Evolutionary conservation across 1,140 invertebrate species (phyloP), one percentile per base, ranked within the genome.

Genomic region (Hesperophylax magnus): DNA sequence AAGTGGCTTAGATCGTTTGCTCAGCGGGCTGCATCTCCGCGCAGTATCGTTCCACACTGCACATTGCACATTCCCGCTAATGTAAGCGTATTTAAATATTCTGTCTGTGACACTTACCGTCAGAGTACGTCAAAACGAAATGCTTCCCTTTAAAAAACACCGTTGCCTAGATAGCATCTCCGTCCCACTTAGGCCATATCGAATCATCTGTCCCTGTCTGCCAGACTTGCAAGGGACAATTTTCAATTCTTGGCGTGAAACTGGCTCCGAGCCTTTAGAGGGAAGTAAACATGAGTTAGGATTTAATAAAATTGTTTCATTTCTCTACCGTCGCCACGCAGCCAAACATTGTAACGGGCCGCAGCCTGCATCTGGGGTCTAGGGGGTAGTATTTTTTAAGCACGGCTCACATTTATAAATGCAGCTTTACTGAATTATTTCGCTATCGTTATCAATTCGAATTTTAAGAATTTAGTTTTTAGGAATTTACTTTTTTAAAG

Each of bases 241-340:
- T 81, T 81, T 81, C 75, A 78, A 79, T 79, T 82, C 76, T 56
- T 53, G 76, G 69, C 77, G 81, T 76, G 65, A 81, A 79, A 82
- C 77, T 79, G 69, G 75, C 74, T 69, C 9, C 17, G 27, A 77
- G 80, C 80, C 65, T 81, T 81, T 78, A 81, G 74, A 72, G 52
- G 52, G 18, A 39, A 60, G 80, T 78, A 81, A 81, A 81, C 75
- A 81, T 72, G 76, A 81, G 74, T 81, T 78, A 77, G 74, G 63
- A 81, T 81, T 79, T 81, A 81, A 81, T 81, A 81, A 81, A 81
- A 81, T 72, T 81, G 80, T 81, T 81, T 72, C 78, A 79, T 75
- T 79, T 79, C 53, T 75, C 63, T n/a, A 31, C 72, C 1, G 22
- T 17, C 67, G 67, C 67, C 15, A 53, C 67, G 2, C 61, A 65